Conservation (phyloP, 2,797 vertebrate species). For the Florisuga fusca region DNA sequence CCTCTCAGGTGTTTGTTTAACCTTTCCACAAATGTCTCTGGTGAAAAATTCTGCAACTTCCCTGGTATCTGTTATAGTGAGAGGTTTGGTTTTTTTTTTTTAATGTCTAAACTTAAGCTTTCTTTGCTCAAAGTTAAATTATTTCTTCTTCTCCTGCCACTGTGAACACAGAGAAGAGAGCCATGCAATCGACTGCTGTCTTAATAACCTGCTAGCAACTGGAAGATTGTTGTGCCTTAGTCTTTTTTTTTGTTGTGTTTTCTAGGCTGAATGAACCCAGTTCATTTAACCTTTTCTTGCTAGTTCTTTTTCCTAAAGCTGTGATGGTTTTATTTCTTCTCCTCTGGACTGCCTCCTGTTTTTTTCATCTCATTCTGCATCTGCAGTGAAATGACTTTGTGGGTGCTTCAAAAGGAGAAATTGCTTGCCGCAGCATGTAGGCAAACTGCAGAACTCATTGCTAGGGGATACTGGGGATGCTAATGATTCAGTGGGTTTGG, state of each 20-base stretch:
- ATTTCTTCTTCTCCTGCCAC: conserved; percentile 61
- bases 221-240: conserved; percentile 57
- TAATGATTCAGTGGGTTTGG: conserved; percentile 24
- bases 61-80: not conserved
- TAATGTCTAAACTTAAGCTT: conserved; percentile 46
- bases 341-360: conserved; percentile 1
- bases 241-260: not conserved
- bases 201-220: conserved; percentile 66
- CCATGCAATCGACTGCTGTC: conserved; percentile 52
- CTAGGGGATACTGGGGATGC: conserved; percentile 17
- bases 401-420: conserved; percentile 26
- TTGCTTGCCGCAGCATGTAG: not conserved
- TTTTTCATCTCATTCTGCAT: conserved; percentile 42
- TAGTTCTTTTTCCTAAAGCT: conserved; percentile 37
- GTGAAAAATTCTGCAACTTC: conserved; percentile 34
- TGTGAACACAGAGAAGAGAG: conserved; percentile 48
- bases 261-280: conserved; percentile 14
- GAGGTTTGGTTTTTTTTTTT: not conserved
- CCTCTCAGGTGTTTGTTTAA: conserved; percentile 54
- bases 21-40: not conserved
- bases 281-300: conserved; percentile 56
- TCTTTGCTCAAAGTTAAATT: conserved; percentile 63
- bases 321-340: conserved; percentile 37
- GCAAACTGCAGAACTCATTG: conserved; percentile 25
- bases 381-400: conserved; percentile 20